phyloP scores from a whole-genome alignment of 2,113 vertebrate species.

The Spheniscus mendiculus region DNA sequence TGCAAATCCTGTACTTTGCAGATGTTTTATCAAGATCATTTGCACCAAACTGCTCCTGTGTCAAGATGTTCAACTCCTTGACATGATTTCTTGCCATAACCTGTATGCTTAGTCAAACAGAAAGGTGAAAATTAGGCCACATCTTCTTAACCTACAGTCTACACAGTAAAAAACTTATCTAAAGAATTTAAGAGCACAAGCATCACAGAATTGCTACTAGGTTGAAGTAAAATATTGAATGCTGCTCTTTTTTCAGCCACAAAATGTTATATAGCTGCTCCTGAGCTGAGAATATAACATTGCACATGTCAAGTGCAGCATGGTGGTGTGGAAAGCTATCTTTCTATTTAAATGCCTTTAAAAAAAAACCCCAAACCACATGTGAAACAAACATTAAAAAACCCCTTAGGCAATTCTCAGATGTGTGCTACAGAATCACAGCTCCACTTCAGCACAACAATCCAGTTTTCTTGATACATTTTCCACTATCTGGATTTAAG shows the following conservation, averaged over 20 bases:
- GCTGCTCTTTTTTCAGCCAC: background rate
- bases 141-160: background rate
- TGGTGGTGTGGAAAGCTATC: fast-evolving
- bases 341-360: background rate
- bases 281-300: background rate
- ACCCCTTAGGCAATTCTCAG: background rate
- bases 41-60: background rate
- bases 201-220: background rate
- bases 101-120: background rate
- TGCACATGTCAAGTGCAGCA: background rate
- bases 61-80: background rate
- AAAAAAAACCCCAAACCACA: background rate
- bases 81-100: background rate
- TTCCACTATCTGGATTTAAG: background rate
- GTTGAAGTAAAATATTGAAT: background rate
- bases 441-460: background rate
- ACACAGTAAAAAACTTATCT: background rate
- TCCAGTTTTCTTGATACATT: background rate
- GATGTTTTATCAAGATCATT: background rate
- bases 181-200: background rate
- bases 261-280: background rate
- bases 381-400: background rate
- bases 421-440: background rate
- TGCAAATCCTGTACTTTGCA: background rate
- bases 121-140: background rate